Percentiles rank a stretch among this genome's conserved stretches.
Conservation (phyloP, 2,888 invertebrate genomes). For the Germaria angustata region DNA sequence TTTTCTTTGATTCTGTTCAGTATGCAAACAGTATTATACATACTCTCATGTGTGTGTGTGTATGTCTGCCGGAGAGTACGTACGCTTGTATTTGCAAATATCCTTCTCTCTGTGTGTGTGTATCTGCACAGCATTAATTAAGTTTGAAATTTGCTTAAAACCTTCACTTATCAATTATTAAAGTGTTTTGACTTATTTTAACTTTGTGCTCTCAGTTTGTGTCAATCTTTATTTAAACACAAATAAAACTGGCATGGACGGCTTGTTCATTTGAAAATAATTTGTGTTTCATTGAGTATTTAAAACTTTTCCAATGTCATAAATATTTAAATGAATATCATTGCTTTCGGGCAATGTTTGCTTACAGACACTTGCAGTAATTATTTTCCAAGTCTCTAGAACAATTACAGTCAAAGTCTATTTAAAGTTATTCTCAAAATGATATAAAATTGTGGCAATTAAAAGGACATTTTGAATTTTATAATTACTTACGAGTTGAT, state of each 20-base stretch:
- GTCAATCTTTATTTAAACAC: not conserved
- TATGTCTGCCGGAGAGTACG: not conserved
- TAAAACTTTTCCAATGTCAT: slow-evolving; percentile 29
- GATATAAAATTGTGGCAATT: not conserved
- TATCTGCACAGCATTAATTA: slow-evolving; percentile 39
- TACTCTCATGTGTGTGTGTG: not conserved
- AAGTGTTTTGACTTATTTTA: slow-evolving; percentile 19
- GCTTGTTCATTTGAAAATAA: slow-evolving; percentile 28
- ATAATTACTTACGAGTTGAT: too few species aligned
- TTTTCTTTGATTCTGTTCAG: slow-evolving; percentile 36
- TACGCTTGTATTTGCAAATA: not conserved
- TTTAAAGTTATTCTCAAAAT: too few species aligned
- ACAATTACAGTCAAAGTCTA: not conserved
- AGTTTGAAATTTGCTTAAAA: slow-evolving; percentile 45
- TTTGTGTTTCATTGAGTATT: slow-evolving; percentile 46
- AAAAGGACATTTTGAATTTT: not conserved
- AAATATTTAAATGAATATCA: slow-evolving; percentile 2
- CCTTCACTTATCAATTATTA: slow-evolving; percentile 44
- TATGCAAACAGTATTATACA: not conserved
- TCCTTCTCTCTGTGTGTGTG: not conserved
- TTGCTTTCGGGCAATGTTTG: not conserved
- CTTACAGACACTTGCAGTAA: not conserved
- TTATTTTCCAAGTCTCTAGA: not conserved
- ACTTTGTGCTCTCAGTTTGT: not conserved
- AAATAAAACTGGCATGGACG: not conserved